Evolutionary conservation across 2,113 vertebrate species (phyloP).

Genomic region (Gyps fulvus): DNA sequence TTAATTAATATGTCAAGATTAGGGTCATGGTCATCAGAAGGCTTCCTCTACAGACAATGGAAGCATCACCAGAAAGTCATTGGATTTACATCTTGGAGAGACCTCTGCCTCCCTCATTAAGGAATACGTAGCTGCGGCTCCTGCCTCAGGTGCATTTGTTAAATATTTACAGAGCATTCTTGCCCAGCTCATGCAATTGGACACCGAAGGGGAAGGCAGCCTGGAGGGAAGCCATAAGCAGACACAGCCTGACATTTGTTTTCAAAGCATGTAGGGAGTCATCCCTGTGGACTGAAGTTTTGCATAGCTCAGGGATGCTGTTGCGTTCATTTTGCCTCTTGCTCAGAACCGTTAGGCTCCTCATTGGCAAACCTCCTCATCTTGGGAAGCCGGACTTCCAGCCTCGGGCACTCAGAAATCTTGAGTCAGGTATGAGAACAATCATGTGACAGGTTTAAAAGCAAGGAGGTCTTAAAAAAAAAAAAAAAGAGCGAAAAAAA

Average conservation of each 20-base stretch:
- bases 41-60: neutral
- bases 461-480: neutral
- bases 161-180: neutral
- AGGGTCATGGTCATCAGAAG: neutral
- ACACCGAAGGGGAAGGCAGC: neutral
- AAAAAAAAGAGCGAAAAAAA: rapidly evolving
- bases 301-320: neutral
- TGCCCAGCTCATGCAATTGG: neutral
- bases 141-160: neutral
- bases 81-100: neutral
- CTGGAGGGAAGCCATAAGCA: neutral
- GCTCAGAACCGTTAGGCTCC: neutral
- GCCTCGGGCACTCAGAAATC: neutral
- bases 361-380: neutral
- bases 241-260: neutral
- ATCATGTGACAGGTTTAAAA: neutral
- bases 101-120: neutral
- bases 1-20: neutral
- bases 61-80: neutral
- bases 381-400: neutral
- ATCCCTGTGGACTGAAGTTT: neutral
- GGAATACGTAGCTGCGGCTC: neutral
- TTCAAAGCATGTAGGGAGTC: neutral
- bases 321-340: neutral
- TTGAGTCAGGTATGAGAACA: neutral